Evolutionary conservation across 1,140 invertebrate species (phyloP), one percentile per base, ranked within the genome.

Genomic region (Dysdera silvatica): DNA sequence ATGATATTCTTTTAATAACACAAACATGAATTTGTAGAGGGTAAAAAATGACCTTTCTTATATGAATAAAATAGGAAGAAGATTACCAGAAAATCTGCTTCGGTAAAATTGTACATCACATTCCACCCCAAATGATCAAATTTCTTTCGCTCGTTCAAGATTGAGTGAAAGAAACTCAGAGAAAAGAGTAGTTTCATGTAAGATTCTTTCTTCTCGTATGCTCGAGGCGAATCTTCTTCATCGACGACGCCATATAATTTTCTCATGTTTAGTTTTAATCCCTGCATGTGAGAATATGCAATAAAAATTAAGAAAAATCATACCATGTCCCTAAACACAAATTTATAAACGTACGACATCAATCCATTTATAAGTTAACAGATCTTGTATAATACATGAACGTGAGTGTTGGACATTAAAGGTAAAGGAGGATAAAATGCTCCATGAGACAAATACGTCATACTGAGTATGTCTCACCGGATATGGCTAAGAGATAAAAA

Each of bases 41-140:
- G n/a, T 35, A 54, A 10, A 16, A 29, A 20, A 28, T 28, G 6
- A 10, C 5, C 24, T 12, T 40, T 41, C n/a, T 8, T 41, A 16
- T 14, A 55, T 55, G 43, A 55, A 55, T 51, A 51, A 20, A 51
- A 51, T 29, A 16, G 32, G 8, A 53, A 14, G 14, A 29, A 33
- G 20, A 35, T 2, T 73, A 88, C 86, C 77, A 91, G 88, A 79
- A 91, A 92, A 75, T 93, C 90, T 0, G 88, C 86, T 74, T 91
- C 88, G 71, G 91, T 92, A 73, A 92, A 93, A 72, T 87, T 88
- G 64, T 80, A 79, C 6, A 71, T 69, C 56, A 75, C 76, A 70
- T 80, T 79, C 77, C 78, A 80, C 12, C 78, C 78, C n/a, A 80
- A 70, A 72, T 76, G 76, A 20, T 76, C 69, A 71, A 79, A 80